A percentile compares a stretch with the other conserved stretches of the same genome.
Conservation (phyloP, 2,888 invertebrate genomes). For the Athrips mouffetella region DNA sequence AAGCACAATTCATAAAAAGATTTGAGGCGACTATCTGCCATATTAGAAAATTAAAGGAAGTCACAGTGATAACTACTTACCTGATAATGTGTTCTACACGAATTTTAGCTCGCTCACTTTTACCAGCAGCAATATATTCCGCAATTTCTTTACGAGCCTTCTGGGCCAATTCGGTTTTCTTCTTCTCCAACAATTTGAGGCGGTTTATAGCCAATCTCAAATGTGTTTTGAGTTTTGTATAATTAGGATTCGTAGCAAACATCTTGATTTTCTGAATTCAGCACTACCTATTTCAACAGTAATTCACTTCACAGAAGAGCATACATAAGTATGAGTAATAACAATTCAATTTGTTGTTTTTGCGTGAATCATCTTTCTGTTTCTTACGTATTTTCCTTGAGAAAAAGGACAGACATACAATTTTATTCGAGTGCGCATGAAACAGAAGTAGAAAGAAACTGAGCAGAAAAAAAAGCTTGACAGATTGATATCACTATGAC, state of each 20-base stretch:
- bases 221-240: conserved; percentile 97
- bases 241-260: conserved; percentile 96
- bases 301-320: conserved; percentile 13
- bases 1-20: too few species aligned
- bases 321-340: conserved; percentile 38
- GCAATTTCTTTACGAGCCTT: conserved; percentile 98
- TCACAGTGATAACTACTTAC: too few species aligned
- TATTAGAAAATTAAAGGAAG: too few species aligned
- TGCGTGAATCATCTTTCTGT: conserved; percentile 30
- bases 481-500: too few species aligned
- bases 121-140: conserved; percentile 93
- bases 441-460: too few species aligned
- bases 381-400: too few species aligned
- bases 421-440: too few species aligned
- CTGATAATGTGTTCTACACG: conserved; percentile 98
- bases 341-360: conserved; percentile 26
- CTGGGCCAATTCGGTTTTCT: conserved; percentile 97
- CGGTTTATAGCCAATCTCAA: conserved; percentile 95
- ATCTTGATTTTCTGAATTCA: conserved; percentile 65
- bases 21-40: too few species aligned
- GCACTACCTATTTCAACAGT: conserved; percentile 19
- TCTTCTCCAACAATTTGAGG: conserved; percentile 96
- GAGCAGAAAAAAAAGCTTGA: too few species aligned
- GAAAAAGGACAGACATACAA: too few species aligned
- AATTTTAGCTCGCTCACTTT: conserved; percentile 94